These are phyloP conservation scores for Leptatherina wallacei DNA, from an alignment of 2,797 vertebrate genomes.

Conservation along the genomic window DNA sequence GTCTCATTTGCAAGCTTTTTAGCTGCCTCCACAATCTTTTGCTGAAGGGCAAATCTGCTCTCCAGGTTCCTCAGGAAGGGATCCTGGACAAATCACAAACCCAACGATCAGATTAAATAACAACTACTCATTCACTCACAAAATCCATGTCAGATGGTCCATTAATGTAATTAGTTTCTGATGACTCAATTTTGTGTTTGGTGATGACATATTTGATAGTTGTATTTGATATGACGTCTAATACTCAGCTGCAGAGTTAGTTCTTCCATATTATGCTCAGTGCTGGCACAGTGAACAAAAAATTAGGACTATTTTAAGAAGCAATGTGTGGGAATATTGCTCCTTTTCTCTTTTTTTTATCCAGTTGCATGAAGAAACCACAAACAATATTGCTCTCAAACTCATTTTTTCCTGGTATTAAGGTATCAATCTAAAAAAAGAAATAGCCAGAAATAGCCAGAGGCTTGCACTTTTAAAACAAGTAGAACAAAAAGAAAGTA, in stretches of 20 bases:
- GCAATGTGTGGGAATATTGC: background rate
- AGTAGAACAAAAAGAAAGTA: background rate
- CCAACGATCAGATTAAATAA: slow-evolving; percentile 3
- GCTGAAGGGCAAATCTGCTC: slow-evolving; percentile 95
- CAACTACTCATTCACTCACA: background rate
- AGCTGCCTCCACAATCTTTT: slow-evolving; percentile 95
- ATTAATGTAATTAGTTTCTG: background rate
- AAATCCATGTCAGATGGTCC: background rate
- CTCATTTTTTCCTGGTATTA: background rate
- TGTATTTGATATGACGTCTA: background rate
- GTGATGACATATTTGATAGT: too few species aligned
- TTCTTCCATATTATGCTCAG: background rate
- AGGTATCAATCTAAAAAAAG: background rate
- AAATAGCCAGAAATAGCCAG: background rate
- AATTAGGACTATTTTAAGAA: background rate
- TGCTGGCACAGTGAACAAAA: background rate
- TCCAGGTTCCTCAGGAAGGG: slow-evolving; percentile 93
- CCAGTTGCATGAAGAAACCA: background rate
- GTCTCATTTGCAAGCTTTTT: slow-evolving; percentile 93
- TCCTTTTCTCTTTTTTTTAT: background rate
- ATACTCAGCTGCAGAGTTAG: background rate
- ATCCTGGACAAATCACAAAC: slow-evolving; percentile 81
- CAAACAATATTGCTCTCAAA: background rate
- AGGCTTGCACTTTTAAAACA: background rate
- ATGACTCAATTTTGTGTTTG: background rate